Base-by-base conservation (phyloP, 2,797 vertebrate species). In the Aulostomus chinensis region DNA sequence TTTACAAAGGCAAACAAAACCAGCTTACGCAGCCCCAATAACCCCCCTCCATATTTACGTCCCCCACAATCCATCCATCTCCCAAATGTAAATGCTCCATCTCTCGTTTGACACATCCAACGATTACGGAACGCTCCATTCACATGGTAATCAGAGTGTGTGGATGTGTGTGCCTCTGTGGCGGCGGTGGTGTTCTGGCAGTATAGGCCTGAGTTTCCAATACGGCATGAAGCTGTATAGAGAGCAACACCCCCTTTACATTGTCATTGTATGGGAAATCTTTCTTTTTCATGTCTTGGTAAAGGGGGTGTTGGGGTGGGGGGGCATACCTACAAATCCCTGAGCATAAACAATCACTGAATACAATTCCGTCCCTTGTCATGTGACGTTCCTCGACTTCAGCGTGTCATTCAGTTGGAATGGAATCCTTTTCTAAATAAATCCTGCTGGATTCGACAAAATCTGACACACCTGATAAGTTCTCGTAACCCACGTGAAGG, bases 91-190 rank as follows among this genome's bases (percentile, higher is more conserved):
- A 86, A 84, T 57, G 84, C 86, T 86, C 83, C 78, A 58, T 88
- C 81, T 86, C 86, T 80, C 61, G 56, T 87, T 75, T 92, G 89
- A 92, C 91, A 91, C 81, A 86, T 90, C 78, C 83, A 84, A 76
- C 85, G 88, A 91, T 92, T 91, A 89, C 84, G 65, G 86, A 83
- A 47, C 54, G 68, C 86, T 81, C 83, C 86, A 91, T 92, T 92
- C 90, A 92, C 79, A 92, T 92, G 90, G 87, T 91, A 92, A 92
- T 92, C 80, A 86, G 63, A 45, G 73, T 55, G 71, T 70, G 73
- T 61, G 76, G 25, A 39, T 72, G 77, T 46, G 77, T n/a, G 9
- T 52, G 57, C 16, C 24, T 28, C 2, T 12, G 39, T 18, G 10
- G 1, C 1, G 2, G 68, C 13, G 10, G 58, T n/a, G 58, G 57